Base-by-base conservation (phyloP, 2,113 vertebrate species). In the Echinops telfairi region DNA sequence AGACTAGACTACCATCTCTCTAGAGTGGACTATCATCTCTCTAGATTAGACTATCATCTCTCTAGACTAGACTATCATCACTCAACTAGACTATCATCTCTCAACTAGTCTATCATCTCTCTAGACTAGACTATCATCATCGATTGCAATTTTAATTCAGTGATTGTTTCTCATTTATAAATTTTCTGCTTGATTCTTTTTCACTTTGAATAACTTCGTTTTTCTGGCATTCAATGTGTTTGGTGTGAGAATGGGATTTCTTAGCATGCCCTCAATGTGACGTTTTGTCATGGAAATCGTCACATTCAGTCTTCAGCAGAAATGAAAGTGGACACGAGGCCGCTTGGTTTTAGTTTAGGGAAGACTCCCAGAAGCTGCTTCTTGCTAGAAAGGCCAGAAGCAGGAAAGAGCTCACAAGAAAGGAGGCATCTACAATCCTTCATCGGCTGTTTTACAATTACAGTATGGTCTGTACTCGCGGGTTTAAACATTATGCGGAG, bases 141-240 rank as follows among this genome's bases (percentile, higher is more conserved):
- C 36, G 86, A 27, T 22, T 73, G 20, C 25, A 23, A 3, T 88
- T 75, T 36, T 31, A 94, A 79, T 83, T 73, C 43, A 77, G 47
- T 76, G 31, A 75, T 62, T 73, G 6, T 76, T 93, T 76, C 27
- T 68, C 5, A 40, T 88, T 87, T 83, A 85, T 73, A 58, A 88
- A 62, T 75, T 66, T 94, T 85, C 70, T 91, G 60, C 33, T 89
- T 91, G 29, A 23, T n/a, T 70, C 7, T 75, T 87, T 70, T 47
- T 95, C 36, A 94, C 80, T 92, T 76, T 53, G 15, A 95, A 66
- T 71, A 19, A 70, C 22, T 87, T 89, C 25, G 84, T 89, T 88
- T 84, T 76, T 77, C 70, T 79, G 64, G 17, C 8, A 77, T 78
- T 88, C 27, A 43, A 31, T 16, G 36, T 43, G 40, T 81, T 76